Base-by-base conservation (phyloP, 1,140 invertebrate species). In the Sarcophaga peregrina region DNA sequence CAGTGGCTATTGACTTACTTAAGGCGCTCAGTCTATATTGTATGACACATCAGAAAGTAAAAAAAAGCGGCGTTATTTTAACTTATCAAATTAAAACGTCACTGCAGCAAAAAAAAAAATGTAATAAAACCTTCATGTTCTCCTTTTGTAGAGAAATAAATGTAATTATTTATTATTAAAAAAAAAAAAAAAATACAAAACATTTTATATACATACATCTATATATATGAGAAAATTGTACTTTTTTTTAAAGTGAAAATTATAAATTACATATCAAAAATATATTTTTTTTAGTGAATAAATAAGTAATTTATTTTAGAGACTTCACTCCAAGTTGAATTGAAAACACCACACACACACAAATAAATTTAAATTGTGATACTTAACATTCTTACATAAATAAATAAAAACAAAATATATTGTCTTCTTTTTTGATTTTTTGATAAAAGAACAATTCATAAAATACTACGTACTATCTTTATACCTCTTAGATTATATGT, bases 271-370 rank as follows among this genome's bases (percentile, higher is more conserved):
- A 58, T 13, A 58, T n/a, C 3, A 58, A n/a, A 58, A n/a, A 15
- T 58, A 58, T 58, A 58, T 15, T 58, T 58, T 37, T 37, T 37
- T 37, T 37, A 37, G 25, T 37, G 25, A 37, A 37, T 37, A 37
- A 37, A 58, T n/a, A 58, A 58, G 46, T 37, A 48, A 8, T 76
- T 48, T 75, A 9, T 52, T 50, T 78, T 78, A 25, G 75, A 50
- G 20, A 52, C 50, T 78, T 78, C 75, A 78, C 75, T 78, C 75
- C 75, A 78, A 78, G 75, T 78, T 78, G 75, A 78, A 78, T 78
- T 68, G 62, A 68, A 68, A 68, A 52, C 9, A 68, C 25, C 50
- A 78, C 47, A 78, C 62, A 78, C 62, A 68, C 62, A 68, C 8
- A 8, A 25, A 68, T 78, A 25, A 10, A 78, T 78, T 78, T 78